Evolutionary conservation across 2,113 vertebrate genomes (phyloP), one percentile per base, ranked within the genome.

Genomic region (Fulmarus glacialis): DNA sequence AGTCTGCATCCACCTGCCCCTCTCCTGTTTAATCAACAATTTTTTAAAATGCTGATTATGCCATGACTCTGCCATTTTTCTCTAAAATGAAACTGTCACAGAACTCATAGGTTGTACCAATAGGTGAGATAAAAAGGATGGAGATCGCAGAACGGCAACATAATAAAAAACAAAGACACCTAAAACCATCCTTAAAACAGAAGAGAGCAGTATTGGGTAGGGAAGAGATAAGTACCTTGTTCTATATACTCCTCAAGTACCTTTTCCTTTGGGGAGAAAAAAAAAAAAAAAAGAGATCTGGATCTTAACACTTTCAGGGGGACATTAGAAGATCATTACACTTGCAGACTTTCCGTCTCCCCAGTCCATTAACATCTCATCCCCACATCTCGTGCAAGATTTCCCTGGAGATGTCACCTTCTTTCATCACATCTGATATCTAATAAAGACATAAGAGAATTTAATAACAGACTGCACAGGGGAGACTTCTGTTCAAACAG

Each of bases 391-490:
- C 72, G 78, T 73, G 38, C 45, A 93, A 89, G 78, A 95, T 75
- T 85, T 96, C 83, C 73, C 60, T 58, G 40, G 74, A 90, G 89
- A 85, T 5, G 38, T 68, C 91, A 91, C 94, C 84, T 82, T 80
- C 50, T 83, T 89, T 93, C 81, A 91, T 75, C 83, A 92, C 58
- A 80, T 82, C 81, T 82, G 89, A 87, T 89, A 87, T 84, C 91
- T 93, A 96, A 96, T 84, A 94, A 85, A 89, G 91, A 92, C 58
- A 58, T 82, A 85, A 89, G 70, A 94, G 43, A 85, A 94, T 95
- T 95, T 96, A 94, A 93, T 92, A 96, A 93, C 77, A 92, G 86
- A 47, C 67, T 84, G 47, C 83, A 87, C 52, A 91, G 52, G 64
- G 27, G 82, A 96, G 52, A 89, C 22, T 92, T 93, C 72, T 92